These are phyloP conservation scores for Diabrotica balteata DNA, from an alignment of 2,888 invertebrate genomes.

Conservation along the genomic window DNA sequence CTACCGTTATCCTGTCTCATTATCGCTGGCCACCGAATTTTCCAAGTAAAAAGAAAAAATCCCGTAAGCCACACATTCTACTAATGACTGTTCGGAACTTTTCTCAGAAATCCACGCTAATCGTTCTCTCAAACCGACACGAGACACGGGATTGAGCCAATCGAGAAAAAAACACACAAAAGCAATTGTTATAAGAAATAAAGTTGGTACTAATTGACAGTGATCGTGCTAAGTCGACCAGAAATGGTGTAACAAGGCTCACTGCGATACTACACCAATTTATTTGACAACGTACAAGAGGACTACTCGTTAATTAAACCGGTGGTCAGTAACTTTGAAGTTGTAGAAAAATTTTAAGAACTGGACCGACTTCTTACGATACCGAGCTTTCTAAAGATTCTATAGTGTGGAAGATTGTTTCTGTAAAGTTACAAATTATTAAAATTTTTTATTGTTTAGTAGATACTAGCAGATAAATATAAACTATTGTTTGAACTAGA, in stretches of 20 bases:
- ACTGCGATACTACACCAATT: slow-evolving; percentile 36
- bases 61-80: slow-evolving; percentile 15
- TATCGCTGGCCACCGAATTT: slow-evolving; percentile 16
- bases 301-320: slow-evolving; percentile 36
- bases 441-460: no score
- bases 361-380: slow-evolving; percentile 1
- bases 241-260: slow-evolving; percentile 46
- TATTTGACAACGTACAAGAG: slow-evolving; percentile 31
- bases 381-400: background rate
- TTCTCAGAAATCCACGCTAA: slow-evolving; percentile 34
- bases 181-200: slow-evolving; percentile 48
- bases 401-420: background rate
- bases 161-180: slow-evolving; percentile 50
- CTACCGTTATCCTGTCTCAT: slow-evolving; percentile 6
- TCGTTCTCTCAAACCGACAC: slow-evolving; percentile 38
- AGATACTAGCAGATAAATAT: no score
- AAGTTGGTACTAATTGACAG: slow-evolving; percentile 54
- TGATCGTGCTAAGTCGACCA: slow-evolving; percentile 52
- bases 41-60: slow-evolving; percentile 12
- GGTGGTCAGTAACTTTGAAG: slow-evolving; percentile 34
- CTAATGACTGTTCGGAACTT: slow-evolving; percentile 40
- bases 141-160: slow-evolving; percentile 48
- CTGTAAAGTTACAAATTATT: no score
- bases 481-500: no score
- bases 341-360: slow-evolving; percentile 15